phyloP scores from a whole-genome alignment of 37 sponge, comb jelly and placozoan genomes.

The Hexactinellida sp. region DNA sequence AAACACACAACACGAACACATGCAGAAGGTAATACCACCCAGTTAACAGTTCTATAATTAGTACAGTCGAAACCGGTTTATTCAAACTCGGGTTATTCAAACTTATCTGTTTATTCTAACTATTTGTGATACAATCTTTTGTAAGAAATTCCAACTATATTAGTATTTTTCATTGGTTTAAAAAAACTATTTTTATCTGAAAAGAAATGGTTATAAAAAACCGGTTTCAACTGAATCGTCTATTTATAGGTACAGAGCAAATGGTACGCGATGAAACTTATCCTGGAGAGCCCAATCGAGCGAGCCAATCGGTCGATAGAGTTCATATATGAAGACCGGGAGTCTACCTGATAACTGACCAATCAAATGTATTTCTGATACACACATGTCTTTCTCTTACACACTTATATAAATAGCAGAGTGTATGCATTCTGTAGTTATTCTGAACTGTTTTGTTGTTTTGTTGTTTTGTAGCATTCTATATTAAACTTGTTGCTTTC shows the following conservation, averaged over 20 bases:
- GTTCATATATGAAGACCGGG: constrained; percentile 24
- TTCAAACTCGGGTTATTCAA: too few relatives aligned
- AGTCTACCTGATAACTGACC: background rate
- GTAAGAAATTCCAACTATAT: background rate
- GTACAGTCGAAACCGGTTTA: too few relatives aligned
- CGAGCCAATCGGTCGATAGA: constrained; percentile 48
- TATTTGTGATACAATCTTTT: too few relatives aligned
- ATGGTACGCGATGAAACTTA: constrained; percentile 57
- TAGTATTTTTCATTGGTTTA: background rate
- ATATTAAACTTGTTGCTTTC: too few relatives aligned
- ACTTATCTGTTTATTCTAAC: too few relatives aligned
- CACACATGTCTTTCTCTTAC: too few relatives aligned
- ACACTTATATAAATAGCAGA: background rate
- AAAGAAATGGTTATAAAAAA: too few relatives aligned
- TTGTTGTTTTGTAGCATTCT: too few relatives aligned
- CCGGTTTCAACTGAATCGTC: too few relatives aligned
- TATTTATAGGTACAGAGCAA: constrained; percentile 55
- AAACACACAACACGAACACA: constrained; percentile 37
- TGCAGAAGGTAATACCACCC: constrained; percentile 41
- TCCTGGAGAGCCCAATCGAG: constrained; percentile 44
- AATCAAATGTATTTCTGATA: background rate
- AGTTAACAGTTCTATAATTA: background rate
- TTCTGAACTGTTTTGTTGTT: too few relatives aligned
- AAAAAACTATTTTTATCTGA: too few relatives aligned
- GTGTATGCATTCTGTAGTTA: too few relatives aligned